phyloP scores from a whole-genome alignment of 2,113 vertebrate species.

The Isichthys henryi region DNA sequence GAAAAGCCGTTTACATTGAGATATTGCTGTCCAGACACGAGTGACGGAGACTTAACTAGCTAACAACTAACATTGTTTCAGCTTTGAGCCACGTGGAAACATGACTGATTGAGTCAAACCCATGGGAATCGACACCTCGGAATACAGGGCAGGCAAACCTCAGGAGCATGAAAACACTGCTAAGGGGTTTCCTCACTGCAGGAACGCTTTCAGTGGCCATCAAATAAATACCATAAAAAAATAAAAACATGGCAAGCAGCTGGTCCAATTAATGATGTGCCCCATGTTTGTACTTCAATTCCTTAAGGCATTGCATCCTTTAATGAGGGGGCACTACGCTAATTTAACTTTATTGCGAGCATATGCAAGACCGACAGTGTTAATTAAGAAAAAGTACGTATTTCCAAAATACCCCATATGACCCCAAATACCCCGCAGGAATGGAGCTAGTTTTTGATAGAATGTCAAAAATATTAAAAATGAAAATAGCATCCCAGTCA shows the following conservation, averaged over 20 bases:
- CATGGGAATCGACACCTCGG: background rate
- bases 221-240: background rate
- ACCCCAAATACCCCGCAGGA: background rate
- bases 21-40: background rate
- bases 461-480: background rate
- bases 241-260: background rate
- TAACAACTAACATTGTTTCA: background rate
- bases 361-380: constrained; percentile 6
- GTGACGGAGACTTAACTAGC: background rate
- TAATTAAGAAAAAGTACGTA: background rate
- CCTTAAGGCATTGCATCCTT: background rate
- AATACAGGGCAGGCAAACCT: background rate
- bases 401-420: background rate
- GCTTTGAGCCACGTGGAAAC: background rate
- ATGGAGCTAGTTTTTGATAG: background rate
- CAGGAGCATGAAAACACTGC: background rate
- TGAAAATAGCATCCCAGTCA: constrained; percentile 6
- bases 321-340: background rate
- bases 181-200: background rate
- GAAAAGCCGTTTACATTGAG: background rate
- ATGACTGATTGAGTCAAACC: background rate
- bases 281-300: background rate
- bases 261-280: background rate
- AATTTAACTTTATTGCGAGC: background rate
- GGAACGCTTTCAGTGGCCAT: background rate